Conservation (phyloP, 2,888 invertebrate genomes). For the Rhimphoctona megacephalus region DNA sequence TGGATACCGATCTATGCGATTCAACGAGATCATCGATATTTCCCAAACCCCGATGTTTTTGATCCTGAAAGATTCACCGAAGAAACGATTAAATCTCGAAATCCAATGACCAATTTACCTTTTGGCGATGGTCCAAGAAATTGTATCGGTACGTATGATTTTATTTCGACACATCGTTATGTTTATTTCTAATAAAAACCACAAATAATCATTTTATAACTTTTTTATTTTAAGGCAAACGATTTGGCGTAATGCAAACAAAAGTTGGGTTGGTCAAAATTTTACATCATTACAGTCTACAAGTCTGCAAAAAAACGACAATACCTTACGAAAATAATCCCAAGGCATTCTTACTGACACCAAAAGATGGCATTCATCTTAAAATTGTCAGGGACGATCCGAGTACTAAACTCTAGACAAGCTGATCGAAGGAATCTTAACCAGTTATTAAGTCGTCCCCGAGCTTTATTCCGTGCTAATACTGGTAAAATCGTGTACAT, state of each 20-base stretch:
- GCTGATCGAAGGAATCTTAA: too few relatives aligned
- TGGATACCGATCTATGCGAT: slow-evolving; percentile 73
- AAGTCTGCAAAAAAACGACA: slow-evolving; percentile 78
- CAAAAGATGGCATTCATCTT: slow-evolving; percentile 35
- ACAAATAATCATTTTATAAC: not conserved
- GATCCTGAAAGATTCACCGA: slow-evolving; percentile 79
- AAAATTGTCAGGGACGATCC: too few relatives aligned
- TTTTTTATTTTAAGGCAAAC: slow-evolving; percentile 72
- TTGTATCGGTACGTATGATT: slow-evolving; percentile 77
- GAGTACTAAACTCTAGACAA: too few relatives aligned
- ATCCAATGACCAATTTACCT: slow-evolving; percentile 75
- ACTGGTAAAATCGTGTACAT: too few relatives aligned
- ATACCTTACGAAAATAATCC: slow-evolving; percentile 75
- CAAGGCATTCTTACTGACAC: slow-evolving; percentile 73
- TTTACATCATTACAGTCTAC: slow-evolving; percentile 79
- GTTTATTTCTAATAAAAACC: not conserved
- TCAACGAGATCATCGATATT: slow-evolving; percentile 75
- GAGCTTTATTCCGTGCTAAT: too few relatives aligned
- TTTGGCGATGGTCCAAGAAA: slow-evolving; percentile 82
- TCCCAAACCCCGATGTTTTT: slow-evolving; percentile 77
- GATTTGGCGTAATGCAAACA: slow-evolving; percentile 80
- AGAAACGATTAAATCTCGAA: slow-evolving; percentile 70
- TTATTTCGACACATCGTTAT: not conserved
- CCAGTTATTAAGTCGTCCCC: too few relatives aligned
- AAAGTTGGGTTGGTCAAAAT: slow-evolving; percentile 82